A percentile compares a stretch with the other conserved stretches of the same genome.
phyloP scores from a whole-genome alignment of 23 tunicate species.

The Halocynthia aurantium region DNA sequence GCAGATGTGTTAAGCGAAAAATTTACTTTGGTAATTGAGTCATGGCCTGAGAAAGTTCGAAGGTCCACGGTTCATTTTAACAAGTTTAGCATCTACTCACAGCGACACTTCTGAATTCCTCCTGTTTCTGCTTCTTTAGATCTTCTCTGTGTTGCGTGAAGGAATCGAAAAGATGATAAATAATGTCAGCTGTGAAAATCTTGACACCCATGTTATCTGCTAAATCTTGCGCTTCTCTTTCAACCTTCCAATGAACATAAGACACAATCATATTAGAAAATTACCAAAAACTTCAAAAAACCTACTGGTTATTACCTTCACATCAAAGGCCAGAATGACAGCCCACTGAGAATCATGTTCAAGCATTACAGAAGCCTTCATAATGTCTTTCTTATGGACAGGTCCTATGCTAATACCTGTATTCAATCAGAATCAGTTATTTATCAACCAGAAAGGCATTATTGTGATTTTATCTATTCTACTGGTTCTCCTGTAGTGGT shows the following conservation, averaged over 20 bases:
- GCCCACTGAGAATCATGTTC: slow-evolving; percentile 93
- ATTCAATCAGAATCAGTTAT: not conserved
- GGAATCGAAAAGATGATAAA: slow-evolving; percentile 84
- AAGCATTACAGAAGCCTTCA: slow-evolving; percentile 94
- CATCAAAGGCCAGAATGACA: slow-evolving; percentile 94
- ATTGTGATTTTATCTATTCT: too few species aligned
- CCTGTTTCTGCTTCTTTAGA: slow-evolving; percentile 75
- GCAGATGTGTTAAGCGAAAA: too few species aligned
- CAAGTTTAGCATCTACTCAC: not conserved
- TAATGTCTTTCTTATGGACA: slow-evolving; percentile 76
- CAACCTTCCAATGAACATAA: slow-evolving; percentile 18
- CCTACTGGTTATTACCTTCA: slow-evolving; percentile 15
- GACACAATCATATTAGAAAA: too few species aligned
- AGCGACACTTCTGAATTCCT: slow-evolving; percentile 67
- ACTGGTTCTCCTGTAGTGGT: too few species aligned
- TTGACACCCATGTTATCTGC: slow-evolving; percentile 80
- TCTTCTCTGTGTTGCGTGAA: slow-evolving; percentile 87
- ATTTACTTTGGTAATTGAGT: too few species aligned
- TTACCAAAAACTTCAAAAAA: too few species aligned
- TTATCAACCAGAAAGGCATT: too few species aligned
- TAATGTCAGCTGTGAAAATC: slow-evolving; percentile 93
- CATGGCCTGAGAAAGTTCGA: too few species aligned
- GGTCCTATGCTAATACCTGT: slow-evolving; percentile 90
- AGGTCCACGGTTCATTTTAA: too few species aligned
- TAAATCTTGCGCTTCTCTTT: slow-evolving; percentile 93